Base-by-base conservation (phyloP, 2,797 vertebrate species). In the Acrossocheilus fasciatus region DNA sequence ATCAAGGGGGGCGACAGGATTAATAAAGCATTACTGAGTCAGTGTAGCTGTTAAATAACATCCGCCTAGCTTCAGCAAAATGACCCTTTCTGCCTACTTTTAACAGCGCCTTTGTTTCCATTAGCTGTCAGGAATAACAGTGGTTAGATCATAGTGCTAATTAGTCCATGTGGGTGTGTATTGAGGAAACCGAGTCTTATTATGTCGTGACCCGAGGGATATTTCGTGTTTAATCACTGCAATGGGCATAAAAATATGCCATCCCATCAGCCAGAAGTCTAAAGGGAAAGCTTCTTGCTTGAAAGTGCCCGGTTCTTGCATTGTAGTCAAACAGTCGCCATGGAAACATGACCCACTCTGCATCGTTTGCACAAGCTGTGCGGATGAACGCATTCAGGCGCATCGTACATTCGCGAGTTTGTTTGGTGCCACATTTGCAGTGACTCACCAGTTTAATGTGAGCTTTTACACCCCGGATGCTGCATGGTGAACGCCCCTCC, bases 381-480 rank as follows among this genome's bases (percentile, higher is more conserved):
- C 77, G 79, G 43, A 59, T 72, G 73, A 74, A 66, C 2, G 8
- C 68, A 34, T 47, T 45, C 54, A 47, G n/a, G 47, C 11, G 2
- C 70, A 39, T 15, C 10, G 11, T 78, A 47, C 26, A 57, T 54
- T 77, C 66, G 30, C 69, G 30, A 64, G 75, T 78, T 82, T 86
- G 75, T 83, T 64, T 80, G 75, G 43, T 86, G 59, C 81, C 59
- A 83, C 87, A 87, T 82, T 85, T 41, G 75, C 47, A 17, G 64
- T 90, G 87, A 86, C 88, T 92, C 87, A 88, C 87, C 82, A 85
- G 84, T 88, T 88, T 88, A 86, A 89, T 86, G 85, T 89, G 69
- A 82, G 83, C 70, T 83, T 83, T 76, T 86, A 81, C 82, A 85
- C 81, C 87, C 79, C 78, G 72, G 87, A 84, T 83, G 85, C 70